These are phyloP conservation scores for Cotesia typhae DNA, from an alignment of 1,140 invertebrate genomes.

Conservation along the genomic window DNA sequence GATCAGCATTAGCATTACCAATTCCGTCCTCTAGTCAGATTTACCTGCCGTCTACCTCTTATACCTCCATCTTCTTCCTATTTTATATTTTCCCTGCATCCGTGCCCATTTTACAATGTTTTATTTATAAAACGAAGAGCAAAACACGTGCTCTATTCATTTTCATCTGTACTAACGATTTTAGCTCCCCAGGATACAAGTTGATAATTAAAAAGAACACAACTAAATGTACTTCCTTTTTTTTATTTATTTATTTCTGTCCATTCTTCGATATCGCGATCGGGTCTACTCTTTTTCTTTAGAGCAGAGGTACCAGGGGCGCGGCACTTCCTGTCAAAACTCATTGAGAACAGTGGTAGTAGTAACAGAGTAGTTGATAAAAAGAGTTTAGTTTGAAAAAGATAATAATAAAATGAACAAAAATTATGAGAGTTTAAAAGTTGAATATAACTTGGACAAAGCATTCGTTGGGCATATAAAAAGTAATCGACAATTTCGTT, in stretches of 20 bases:
- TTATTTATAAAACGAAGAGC: background rate
- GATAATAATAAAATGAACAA: constrained; percentile 5
- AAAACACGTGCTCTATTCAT: background rate
- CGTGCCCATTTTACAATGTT: background rate
- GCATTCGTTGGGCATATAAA: constrained; percentile 33
- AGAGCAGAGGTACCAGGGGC: background rate
- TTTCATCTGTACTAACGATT: background rate
- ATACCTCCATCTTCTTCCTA: too few relatives aligned
- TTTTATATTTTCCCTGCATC: background rate
- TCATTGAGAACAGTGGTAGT: background rate
- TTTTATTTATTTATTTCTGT: too few relatives aligned
- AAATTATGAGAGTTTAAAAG: background rate
- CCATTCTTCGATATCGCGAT: too few relatives aligned
- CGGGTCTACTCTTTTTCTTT: too few relatives aligned
- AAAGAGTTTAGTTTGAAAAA: background rate
- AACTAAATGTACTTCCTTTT: background rate
- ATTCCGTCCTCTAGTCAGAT: constrained; percentile 11
- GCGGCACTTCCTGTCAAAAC: constrained; percentile 1
- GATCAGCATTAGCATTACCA: background rate
- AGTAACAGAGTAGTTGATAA: background rate
- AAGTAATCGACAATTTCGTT: constrained; percentile 36
- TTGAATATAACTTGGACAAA: constrained; percentile 27
- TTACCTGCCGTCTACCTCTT: background rate
- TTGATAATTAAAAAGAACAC: constrained; percentile 3
- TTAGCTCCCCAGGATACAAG: background rate